Evolutionary conservation across 2,888 invertebrate genomes (phyloP).

Genomic region (Dioctria linearis): DNA sequence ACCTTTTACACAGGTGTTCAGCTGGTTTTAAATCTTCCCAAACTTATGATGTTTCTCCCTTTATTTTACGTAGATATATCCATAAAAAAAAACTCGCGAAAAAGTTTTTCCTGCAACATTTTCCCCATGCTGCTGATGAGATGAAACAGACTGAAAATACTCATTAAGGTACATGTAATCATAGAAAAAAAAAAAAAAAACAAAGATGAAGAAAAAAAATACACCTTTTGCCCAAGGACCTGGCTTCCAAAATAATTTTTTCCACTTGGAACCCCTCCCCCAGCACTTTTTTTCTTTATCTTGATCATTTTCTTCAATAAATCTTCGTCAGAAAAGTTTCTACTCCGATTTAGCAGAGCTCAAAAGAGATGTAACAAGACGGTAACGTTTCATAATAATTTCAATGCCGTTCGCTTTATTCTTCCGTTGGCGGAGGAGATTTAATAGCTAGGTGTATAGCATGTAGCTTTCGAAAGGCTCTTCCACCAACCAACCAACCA

Average conservation of each 20-base stretch:
- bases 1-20: neutral
- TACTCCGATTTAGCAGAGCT: neutral
- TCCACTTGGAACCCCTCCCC: neutral
- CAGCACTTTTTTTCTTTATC: neutral
- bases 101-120: neutral
- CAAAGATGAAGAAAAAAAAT: neutral
- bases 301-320: conserved; percentile 6
- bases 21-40: neutral
- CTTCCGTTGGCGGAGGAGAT: neutral
- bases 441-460: neutral
- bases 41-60: neutral
- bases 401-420: neutral
- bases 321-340: conserved; percentile 8
- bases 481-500: too few relatives aligned
- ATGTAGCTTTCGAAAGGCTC: too few relatives aligned
- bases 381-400: conserved; percentile 5
- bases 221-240: neutral
- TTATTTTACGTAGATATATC: neutral
- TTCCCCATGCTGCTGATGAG: neutral
- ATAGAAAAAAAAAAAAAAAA: neutral
- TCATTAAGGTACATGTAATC: conserved; percentile 15
- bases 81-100: too few relatives aligned
- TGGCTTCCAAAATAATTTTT: neutral
- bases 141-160: neutral
- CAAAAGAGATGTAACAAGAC: neutral